Evolutionary conservation across 2,113 vertebrate species (phyloP).

Genomic region (Megatriorchis doriae): DNA sequence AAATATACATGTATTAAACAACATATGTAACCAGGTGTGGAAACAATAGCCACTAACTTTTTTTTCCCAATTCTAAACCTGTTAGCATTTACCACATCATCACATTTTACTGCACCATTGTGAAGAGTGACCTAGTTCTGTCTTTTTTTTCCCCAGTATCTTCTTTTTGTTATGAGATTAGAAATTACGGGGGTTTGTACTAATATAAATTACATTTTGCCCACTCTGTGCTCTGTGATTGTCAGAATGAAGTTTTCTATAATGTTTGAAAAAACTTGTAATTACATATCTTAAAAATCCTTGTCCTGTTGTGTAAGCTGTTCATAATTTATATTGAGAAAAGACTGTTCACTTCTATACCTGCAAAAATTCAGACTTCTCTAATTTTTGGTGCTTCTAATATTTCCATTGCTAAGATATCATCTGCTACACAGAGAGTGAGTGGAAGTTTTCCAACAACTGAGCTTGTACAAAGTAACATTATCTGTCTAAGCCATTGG

Average conservation of each 20-base stretch:
- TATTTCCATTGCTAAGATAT: not conserved
- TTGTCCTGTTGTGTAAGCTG: not conserved
- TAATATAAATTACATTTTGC: slow-evolving; percentile 46
- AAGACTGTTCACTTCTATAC: not conserved
- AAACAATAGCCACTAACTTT: not conserved
- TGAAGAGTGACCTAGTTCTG: slow-evolving; percentile 53
- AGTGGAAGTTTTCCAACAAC: not conserved
- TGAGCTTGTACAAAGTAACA: not conserved
- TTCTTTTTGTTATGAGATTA: not conserved
- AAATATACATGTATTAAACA: not conserved
- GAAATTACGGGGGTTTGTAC: not conserved
- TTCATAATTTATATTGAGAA: not conserved
- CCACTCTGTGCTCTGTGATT: not conserved
- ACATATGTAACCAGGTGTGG: not conserved
- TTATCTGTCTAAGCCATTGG: not conserved
- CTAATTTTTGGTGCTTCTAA: not conserved
- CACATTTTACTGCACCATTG: not conserved
- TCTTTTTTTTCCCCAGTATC: not conserved
- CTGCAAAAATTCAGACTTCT: not conserved
- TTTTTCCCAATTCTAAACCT: not conserved
- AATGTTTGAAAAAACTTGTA: slow-evolving; percentile 13
- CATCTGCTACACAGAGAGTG: not conserved
- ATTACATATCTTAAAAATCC: slow-evolving; percentile 21
- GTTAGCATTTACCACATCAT: not conserved
- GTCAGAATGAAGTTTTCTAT: slow-evolving; percentile 7